Evolutionary conservation across 2,888 invertebrate genomes (phyloP).

Genomic region (Vesta saturnalis): DNA sequence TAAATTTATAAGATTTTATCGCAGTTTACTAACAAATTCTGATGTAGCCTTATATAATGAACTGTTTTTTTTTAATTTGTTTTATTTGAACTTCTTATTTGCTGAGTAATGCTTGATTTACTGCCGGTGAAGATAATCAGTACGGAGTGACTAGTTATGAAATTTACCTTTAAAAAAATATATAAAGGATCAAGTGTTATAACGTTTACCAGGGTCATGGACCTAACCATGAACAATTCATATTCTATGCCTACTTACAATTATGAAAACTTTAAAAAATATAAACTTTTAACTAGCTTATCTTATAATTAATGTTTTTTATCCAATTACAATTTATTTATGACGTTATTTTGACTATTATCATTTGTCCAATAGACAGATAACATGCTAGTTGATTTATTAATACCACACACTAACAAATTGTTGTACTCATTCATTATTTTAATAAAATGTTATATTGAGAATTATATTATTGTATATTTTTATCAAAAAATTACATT

Average conservation of each 20-base stretch:
- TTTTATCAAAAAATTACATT: neutral
- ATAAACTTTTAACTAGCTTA: neutral
- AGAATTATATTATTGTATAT: neutral
- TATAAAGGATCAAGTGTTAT: neutral
- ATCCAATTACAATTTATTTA: slow-evolving; percentile 20
- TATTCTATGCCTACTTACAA: neutral
- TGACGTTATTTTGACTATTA: slow-evolving; percentile 18
- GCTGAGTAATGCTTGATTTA: slow-evolving; percentile 1
- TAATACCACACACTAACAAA: slow-evolving; percentile 14
- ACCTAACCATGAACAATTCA: neutral
- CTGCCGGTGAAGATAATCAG: neutral
- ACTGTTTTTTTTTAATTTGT: no score
- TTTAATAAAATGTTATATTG: slow-evolving; percentile 5
- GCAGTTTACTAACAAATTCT: neutral
- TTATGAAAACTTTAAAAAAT: neutral
- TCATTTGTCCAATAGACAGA: slow-evolving; percentile 19
- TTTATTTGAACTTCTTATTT: no score
- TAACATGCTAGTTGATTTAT: slow-evolving; percentile 20
- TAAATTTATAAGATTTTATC: neutral
- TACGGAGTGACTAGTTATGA: no score
- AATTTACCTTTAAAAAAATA: neutral
- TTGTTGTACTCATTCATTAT: slow-evolving; percentile 12
- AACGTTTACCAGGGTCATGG: slow-evolving; percentile 3
- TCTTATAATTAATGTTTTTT: slow-evolving; percentile 14
- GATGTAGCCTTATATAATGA: neutral